phyloP scores from a whole-genome alignment of 2,797 vertebrate species.

The Sebastes itinus region DNA sequence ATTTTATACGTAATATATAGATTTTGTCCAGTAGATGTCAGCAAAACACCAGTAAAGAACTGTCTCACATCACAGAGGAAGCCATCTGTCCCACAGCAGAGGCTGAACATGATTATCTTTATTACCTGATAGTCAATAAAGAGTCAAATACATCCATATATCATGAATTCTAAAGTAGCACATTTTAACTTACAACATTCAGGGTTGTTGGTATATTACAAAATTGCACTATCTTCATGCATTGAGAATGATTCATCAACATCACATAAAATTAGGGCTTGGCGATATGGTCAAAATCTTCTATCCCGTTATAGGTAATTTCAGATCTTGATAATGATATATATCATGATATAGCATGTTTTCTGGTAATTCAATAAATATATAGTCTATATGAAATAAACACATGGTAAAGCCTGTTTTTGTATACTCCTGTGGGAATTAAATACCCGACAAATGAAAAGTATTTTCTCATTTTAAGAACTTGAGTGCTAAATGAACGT shows the following conservation, averaged over 20 bases:
- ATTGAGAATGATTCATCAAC: background rate
- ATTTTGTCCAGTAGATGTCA: conserved; percentile 58
- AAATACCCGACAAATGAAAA: rapidly evolving
- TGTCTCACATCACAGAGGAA: background rate
- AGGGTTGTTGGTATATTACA: background rate
- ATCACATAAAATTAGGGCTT: background rate
- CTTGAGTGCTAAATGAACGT: too few relatives aligned
- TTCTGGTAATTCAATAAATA: too few relatives aligned
- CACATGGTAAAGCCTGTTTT: too few relatives aligned
- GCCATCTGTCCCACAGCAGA: background rate
- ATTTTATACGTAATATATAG: background rate
- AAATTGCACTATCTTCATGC: background rate
- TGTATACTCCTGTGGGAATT: too few relatives aligned
- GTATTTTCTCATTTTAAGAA: too few relatives aligned
- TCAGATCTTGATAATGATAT: too few relatives aligned
- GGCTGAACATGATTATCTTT: background rate
- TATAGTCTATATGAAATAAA: too few relatives aligned
- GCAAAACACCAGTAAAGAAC: background rate
- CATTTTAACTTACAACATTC: background rate
- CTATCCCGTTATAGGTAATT: too few relatives aligned
- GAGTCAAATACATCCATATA: background rate
- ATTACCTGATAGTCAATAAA: background rate
- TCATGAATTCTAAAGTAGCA: background rate
- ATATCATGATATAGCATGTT: too few relatives aligned
- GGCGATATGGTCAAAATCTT: too few relatives aligned